Conservation (phyloP, 2,888 invertebrate species). For the Lithosia quadra region DNA sequence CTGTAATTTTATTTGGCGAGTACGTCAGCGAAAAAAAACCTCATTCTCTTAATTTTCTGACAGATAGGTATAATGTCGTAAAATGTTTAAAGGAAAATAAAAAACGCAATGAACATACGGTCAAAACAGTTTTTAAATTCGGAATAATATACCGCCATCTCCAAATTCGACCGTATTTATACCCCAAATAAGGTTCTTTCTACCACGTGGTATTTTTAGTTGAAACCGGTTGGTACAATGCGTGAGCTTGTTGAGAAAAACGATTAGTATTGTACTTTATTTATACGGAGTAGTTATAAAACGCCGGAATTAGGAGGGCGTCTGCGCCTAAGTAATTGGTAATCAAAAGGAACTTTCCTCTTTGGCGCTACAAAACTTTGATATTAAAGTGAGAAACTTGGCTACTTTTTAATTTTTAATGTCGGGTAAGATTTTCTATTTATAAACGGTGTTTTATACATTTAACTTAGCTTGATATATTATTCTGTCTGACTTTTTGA, state of each 20-base stretch:
- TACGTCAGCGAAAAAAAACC: neutral
- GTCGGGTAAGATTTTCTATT: neutral
- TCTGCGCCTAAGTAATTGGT: conserved; percentile 60
- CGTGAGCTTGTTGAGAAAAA: conserved; percentile 75
- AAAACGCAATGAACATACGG: conserved; percentile 51
- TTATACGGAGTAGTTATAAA: conserved; percentile 50
- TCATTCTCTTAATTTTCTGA: neutral
- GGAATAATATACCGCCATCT: conserved; percentile 25
- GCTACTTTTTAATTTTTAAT: neutral
- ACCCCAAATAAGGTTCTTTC: conserved; percentile 41
- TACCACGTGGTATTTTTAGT: conserved; percentile 23
- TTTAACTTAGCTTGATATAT: no score
- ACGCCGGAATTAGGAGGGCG: conserved; percentile 68
- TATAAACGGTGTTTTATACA: neutral
- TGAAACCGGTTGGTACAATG: conserved; percentile 46
- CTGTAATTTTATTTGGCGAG: neutral
- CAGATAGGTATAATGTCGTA: neutral
- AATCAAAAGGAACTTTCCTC: conserved; percentile 49
- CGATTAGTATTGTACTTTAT: conserved; percentile 72
- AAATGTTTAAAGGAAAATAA: conserved; percentile 27
- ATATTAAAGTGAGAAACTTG: conserved; percentile 21
- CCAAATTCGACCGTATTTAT: conserved; percentile 21
- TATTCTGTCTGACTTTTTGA: no score
- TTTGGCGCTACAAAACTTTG: conserved; percentile 42
- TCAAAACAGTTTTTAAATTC: conserved; percentile 52